Base-by-base conservation (phyloP, 2,797 vertebrate species). In the Salarias fasciatus region DNA sequence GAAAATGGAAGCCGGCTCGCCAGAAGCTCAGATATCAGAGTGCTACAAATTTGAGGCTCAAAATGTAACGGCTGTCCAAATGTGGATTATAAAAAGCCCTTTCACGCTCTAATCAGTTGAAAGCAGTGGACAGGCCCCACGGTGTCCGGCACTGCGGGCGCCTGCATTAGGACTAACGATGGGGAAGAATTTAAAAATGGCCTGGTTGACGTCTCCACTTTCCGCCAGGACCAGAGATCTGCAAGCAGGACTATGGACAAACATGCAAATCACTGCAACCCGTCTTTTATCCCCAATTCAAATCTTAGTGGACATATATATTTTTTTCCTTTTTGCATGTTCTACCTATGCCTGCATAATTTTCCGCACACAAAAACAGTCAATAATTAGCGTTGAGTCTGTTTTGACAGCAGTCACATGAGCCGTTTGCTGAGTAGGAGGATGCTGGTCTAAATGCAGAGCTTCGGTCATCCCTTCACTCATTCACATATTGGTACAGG, bases 41-140 rank as follows among this genome's bases (percentile, higher is more conserved):
- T 55, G 66, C 43, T 18, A 53, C 69, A 73, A 79, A 77, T 57
- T 72, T 60, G 36, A 82, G 30, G 69, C 47, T 69, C 35, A 65
- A 79, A 82, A 86, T 56, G 60, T 69, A 52, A 55, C 46, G 51
- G 69, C 82, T 81, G 57, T 42, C 64, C 75, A 85, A 85, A 89
- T 88, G 78, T 69, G 88, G 89, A 90, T 91, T 88, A 91, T 85
- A 70, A 82, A 90, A 90, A 86, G 50, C 79, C 52, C 61, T 77
- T 78, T 72, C 45, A 68, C 48, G 72, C 77, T 88, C 67, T 84
- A 87, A 92, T 90, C 85, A 90, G 78, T 30, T 76, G 77, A 89
- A 72, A 90, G 84, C 75, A 72, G 63, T 15, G 62, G 70, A 75
- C 79, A 62, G 75, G 53, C 75, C 56, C 56, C 30, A 12, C 53